Conservation (phyloP, 1,140 invertebrate genomes). For the Asobara japonica region DNA sequence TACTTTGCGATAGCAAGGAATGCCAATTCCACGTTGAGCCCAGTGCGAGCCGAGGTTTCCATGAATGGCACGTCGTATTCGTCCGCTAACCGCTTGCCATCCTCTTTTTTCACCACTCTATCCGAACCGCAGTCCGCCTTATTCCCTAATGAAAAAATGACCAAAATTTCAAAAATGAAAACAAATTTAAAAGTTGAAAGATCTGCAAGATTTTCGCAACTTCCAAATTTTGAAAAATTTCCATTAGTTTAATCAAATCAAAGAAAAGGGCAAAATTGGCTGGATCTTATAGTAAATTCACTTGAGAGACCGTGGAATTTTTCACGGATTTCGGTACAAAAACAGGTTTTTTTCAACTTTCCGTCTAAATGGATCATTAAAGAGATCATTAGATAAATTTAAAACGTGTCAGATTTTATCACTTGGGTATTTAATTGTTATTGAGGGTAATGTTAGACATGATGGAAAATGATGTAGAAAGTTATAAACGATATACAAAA, state of each 20-base stretch:
- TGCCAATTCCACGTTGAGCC: slow-evolving; percentile 84
- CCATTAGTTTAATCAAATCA: too few species aligned
- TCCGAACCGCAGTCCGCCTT: slow-evolving; percentile 82
- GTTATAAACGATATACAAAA: too few species aligned
- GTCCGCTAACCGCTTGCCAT: slow-evolving; percentile 81
- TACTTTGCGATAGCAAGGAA: slow-evolving; percentile 82
- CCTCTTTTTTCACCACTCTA: slow-evolving; percentile 79
- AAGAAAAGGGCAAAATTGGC: too few species aligned
- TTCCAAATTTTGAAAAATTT: not conserved
- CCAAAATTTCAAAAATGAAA: not conserved
- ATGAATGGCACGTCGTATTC: slow-evolving; percentile 88
- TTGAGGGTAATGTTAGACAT: not conserved
- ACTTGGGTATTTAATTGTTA: too few species aligned
- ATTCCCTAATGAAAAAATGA: slow-evolving; percentile 72
- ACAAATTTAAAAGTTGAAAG: too few species aligned
- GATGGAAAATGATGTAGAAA: not conserved
- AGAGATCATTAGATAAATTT: too few species aligned
- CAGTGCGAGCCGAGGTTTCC: slow-evolving; percentile 89
- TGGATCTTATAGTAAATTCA: too few species aligned
- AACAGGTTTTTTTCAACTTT: too few species aligned
- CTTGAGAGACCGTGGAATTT: too few species aligned
- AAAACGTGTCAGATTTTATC: too few species aligned
- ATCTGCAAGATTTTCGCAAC: not conserved
- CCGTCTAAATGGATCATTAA: too few species aligned
- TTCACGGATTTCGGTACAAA: too few species aligned